Conservation (phyloP, 1,140 invertebrate species). For the Penaeus vannamei region DNA sequence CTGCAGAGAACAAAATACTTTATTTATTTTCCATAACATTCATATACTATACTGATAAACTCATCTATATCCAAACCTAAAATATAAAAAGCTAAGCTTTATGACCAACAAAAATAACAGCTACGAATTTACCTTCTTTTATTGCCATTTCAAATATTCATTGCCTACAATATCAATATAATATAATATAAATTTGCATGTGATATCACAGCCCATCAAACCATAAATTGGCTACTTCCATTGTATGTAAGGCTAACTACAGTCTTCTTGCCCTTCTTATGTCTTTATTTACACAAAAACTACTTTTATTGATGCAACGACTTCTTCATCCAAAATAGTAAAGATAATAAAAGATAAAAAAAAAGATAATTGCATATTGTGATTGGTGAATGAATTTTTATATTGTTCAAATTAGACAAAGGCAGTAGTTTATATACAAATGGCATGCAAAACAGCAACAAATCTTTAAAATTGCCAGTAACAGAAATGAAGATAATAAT, state of each 20-base stretch:
- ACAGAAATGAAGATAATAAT: too few relatives aligned
- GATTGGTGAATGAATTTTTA: too few relatives aligned
- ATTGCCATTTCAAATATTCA: constrained; percentile 47
- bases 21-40: too few relatives aligned
- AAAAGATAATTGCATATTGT: too few relatives aligned
- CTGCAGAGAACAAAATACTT: too few relatives aligned
- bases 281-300: constrained; percentile 48
- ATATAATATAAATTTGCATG: constrained; percentile 56
- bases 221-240: constrained; percentile 56
- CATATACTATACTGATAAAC: too few relatives aligned
- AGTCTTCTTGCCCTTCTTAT: background rate
- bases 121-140: background rate
- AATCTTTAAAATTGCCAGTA: too few relatives aligned
- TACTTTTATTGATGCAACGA: constrained; percentile 9
- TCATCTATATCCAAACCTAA: too few relatives aligned
- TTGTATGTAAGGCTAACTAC: constrained; percentile 58
- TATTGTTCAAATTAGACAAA: too few relatives aligned
- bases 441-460: too few relatives aligned
- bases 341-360: background rate
- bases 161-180: constrained; percentile 44
- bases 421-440: too few relatives aligned
- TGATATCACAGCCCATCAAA: constrained; percentile 64
- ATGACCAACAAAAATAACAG: background rate
- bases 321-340: constrained; percentile 4
- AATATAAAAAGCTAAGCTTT: too few relatives aligned